Percentiles rank a stretch among this genome's conserved stretches.
phyloP scores from a whole-genome alignment of 1,140 invertebrate species.

The Antheraea pernyi region DNA sequence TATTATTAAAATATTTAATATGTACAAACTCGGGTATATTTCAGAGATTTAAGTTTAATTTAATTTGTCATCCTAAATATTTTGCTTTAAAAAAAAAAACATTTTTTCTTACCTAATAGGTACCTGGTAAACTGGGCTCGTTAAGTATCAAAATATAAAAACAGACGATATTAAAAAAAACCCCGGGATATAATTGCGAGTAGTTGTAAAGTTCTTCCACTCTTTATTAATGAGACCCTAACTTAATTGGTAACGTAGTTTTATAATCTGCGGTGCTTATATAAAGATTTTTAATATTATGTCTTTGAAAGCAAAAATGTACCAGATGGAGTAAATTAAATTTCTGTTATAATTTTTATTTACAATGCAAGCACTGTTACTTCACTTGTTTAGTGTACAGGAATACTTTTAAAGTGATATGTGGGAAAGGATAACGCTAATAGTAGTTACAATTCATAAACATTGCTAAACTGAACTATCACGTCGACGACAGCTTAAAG shows the following conservation, averaged over 20 bases:
- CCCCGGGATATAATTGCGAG: neutral
- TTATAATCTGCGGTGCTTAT: neutral
- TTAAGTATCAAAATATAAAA: neutral
- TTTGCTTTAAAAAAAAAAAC: neutral
- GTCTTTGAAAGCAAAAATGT: neutral
- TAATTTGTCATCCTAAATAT: too few relatives aligned
- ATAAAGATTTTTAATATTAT: neutral
- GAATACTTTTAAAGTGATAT: too few relatives aligned
- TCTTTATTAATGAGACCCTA: neutral
- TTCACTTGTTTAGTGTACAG: too few relatives aligned
- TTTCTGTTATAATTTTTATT: too few relatives aligned
- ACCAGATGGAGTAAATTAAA: neutral
- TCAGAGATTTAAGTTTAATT: too few relatives aligned
- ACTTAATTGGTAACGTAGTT: constrained; percentile 3
- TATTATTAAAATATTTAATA: too few relatives aligned
- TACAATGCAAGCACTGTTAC: too few relatives aligned
- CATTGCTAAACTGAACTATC: too few relatives aligned
- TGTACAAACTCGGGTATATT: too few relatives aligned
- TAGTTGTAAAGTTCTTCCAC: neutral
- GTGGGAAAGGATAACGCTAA: too few relatives aligned
- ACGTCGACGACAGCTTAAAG: too few relatives aligned
- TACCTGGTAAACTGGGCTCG: neutral
- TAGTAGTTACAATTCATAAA: too few relatives aligned
- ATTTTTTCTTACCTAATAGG: neutral
- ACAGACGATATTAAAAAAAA: neutral